Conservation (phyloP, 2,888 invertebrate genomes). For the Cephus sareptanus region DNA sequence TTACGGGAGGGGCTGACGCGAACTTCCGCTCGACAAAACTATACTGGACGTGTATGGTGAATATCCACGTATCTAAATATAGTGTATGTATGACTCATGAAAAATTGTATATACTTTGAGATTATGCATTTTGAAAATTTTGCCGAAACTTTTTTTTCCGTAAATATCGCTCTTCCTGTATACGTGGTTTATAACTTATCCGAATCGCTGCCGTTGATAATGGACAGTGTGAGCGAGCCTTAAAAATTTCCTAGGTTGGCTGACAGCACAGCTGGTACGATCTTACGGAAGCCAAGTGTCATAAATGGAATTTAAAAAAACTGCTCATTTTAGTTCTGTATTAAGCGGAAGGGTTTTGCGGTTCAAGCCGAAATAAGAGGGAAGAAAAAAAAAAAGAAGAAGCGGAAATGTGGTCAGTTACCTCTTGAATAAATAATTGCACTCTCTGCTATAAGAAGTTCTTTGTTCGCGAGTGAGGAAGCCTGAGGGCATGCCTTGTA, state of each 20-base stretch:
- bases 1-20: constrained; percentile 32
- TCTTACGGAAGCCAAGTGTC: not conserved
- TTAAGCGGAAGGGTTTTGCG: not conserved
- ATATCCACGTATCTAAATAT: not conserved
- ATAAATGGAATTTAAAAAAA: not conserved
- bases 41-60: not conserved
- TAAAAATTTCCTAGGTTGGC: not conserved
- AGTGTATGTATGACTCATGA: not conserved
- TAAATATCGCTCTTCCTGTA: not conserved
- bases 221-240: not conserved
- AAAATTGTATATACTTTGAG: not conserved
- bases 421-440: constrained; percentile 47
- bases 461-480: not conserved
- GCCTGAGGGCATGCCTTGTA: not conserved
- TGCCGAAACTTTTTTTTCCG: no score
- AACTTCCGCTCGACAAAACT: constrained; percentile 33
- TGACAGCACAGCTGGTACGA: not conserved
- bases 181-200: not conserved
- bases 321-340: not conserved
- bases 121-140: not conserved
- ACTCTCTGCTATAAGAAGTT: constrained; percentile 16
- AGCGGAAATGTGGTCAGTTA: constrained; percentile 50
- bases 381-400: constrained; percentile 23
- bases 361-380: not conserved
- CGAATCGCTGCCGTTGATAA: not conserved